Conservation (phyloP, 2,888 invertebrate genomes). For the Hypsopygia costalis region DNA sequence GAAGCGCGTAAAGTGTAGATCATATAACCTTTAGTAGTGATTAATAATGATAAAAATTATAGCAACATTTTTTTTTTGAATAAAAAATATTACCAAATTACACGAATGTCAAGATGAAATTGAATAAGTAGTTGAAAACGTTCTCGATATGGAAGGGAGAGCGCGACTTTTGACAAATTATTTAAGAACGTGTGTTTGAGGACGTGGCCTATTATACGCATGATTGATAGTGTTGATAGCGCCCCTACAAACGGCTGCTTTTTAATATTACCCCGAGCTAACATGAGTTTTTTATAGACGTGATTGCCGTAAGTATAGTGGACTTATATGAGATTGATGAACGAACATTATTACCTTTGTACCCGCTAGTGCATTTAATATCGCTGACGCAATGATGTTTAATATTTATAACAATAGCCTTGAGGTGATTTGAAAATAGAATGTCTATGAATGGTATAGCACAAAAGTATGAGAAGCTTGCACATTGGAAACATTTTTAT, state of each 20-base stretch:
- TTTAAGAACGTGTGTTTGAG: constrained; percentile 75
- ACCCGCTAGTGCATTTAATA: too few species aligned
- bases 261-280: constrained; percentile 48
- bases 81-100: too few species aligned
- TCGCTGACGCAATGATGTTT: too few species aligned
- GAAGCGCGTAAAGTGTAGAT: too few species aligned
- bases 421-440: too few species aligned
- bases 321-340: neutral
- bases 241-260: constrained; percentile 52
- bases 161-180: constrained; percentile 75
- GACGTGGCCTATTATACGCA: constrained; percentile 64
- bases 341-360: neutral
- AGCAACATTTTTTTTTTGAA: too few species aligned
- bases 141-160: constrained; percentile 44
- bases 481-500: too few species aligned
- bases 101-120: constrained; percentile 47
- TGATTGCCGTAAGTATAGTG: constrained; percentile 16
- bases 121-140: constrained; percentile 45
- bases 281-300: constrained; percentile 30
- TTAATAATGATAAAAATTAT: too few species aligned
- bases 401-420: too few species aligned
- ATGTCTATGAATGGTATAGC: too few species aligned
- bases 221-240: constrained; percentile 73
- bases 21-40: too few species aligned
- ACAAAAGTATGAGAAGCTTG: too few species aligned